Evolutionary conservation across 2,888 invertebrate species (phyloP).

Genomic region (Trisateles emortualis): DNA sequence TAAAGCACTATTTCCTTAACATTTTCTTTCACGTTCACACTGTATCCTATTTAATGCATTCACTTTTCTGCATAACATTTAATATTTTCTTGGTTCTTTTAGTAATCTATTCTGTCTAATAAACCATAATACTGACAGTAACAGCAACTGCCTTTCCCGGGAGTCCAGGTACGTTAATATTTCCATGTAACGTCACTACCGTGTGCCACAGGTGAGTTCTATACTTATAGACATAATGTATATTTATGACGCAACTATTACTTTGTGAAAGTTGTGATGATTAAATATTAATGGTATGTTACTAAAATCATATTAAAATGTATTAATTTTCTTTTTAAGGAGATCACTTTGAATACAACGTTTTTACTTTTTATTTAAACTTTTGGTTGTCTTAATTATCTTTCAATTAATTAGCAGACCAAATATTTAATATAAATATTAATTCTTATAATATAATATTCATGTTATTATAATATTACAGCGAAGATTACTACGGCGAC

Average conservation of each 20-base stretch:
- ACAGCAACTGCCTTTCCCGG: slow-evolving; percentile 50
- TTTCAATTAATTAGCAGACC: not conserved
- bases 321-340: not conserved
- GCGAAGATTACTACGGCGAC: slow-evolving; percentile 97
- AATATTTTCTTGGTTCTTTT: slow-evolving; percentile 66
- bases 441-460: not conserved
- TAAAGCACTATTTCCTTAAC: slow-evolving; percentile 73
- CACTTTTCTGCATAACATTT: slow-evolving; percentile 73
- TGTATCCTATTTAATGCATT: slow-evolving; percentile 66
- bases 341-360: not conserved
- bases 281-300: not conserved
- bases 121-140: slow-evolving; percentile 44
- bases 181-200: slow-evolving; percentile 30
- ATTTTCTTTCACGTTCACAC: slow-evolving; percentile 62
- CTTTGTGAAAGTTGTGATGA: not conserved
- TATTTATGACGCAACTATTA: not conserved
- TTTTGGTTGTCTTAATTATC: not conserved
- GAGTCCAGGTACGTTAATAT: slow-evolving; percentile 53
- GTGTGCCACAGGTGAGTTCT: slow-evolving; percentile 14
- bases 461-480: slow-evolving; percentile 71
- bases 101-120: slow-evolving; percentile 51
- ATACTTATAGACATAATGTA: slow-evolving; percentile 7
- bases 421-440: not conserved
- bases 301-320: not conserved
- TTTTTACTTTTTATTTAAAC: not conserved